phyloP scores from a whole-genome alignment of 1,140 invertebrate species.

The Polypedilum vanderplanki region DNA sequence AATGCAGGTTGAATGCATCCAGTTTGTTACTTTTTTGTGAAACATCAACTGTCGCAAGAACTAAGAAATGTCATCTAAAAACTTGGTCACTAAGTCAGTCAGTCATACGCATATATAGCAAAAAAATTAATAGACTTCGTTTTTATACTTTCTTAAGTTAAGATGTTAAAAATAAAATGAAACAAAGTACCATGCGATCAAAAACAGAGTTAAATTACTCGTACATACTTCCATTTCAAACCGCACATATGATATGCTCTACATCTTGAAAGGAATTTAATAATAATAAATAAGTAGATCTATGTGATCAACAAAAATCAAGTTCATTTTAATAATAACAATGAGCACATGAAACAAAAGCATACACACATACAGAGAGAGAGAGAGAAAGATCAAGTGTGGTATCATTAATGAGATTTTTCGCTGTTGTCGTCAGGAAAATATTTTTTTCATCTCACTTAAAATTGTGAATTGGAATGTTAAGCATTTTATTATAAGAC shows the following conservation, averaged over 20 bases:
- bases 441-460: background rate
- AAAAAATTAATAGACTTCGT: no score
- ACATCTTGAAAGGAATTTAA: background rate
- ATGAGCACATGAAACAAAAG: background rate
- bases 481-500: background rate
- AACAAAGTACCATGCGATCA: no score
- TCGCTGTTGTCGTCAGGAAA: background rate
- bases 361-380: background rate
- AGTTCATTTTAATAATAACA: slow-evolving; percentile 8
- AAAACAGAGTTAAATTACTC: no score
- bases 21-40: background rate
- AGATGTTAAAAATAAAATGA: no score
- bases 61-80: no score
- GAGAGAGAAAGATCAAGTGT: background rate
- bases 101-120: no score
- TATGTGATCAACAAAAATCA: background rate
- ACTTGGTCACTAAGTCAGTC: no score
- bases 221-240: no score
- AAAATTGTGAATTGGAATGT: background rate
- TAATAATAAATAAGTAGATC: background rate
- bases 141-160: no score
- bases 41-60: background rate
- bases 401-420: background rate
- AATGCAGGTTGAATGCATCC: background rate
- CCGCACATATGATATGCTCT: background rate